Base-by-base conservation (phyloP, 2,888 invertebrate genomes). In the Xiphydria camelus region DNA sequence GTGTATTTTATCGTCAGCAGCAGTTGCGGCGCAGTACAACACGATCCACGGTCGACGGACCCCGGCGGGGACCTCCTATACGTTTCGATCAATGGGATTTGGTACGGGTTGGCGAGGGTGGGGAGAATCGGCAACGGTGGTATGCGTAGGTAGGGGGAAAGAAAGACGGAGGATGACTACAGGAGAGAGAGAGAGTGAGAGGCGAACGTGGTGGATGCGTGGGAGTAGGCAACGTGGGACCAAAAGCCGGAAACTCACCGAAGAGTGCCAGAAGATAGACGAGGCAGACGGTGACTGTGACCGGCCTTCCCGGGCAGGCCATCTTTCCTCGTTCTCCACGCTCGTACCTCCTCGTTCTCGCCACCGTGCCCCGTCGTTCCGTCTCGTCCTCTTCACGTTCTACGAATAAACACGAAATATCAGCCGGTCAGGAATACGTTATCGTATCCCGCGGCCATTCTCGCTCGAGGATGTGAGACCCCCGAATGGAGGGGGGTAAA, bases 371-470 rank as follows among this genome's bases (percentile, higher is more conserved):
- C n/a, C 21, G 38, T 20, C 36, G 31, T 17, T 45, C 41, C 40
- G 37, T 14, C 12, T 44, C 37, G 46, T 43, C 59, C 55, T 57
- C 62, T 59, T 55, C 61, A n/a, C n/a, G n/a, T 57, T 59, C 63
- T 64, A 55, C 66, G 66, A 62, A 56, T 65, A 68, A 68, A 68
- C 57, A 65, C 60, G 64, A 68, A 64, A 66, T 67, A 70, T 70
- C 69, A 70, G 62, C 61, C 54, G 49, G 45, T 49, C 57, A 45
- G 45, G 53, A 45, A 54, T 53, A 49, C 55, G 62, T 62, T 66
- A 66, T 66, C 64, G 59, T 51, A 22, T 29, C 39, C 23, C 36
- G 36, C 26, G 31, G 19, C 29, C 15, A 29, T 14, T n/a, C n/a
- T n/a, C n/a, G n/a, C n/a, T n/a, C n/a, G n/a, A n/a, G n/a, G n/a